Conservation (phyloP, 2,888 invertebrate species). For the Noctua comes region DNA sequence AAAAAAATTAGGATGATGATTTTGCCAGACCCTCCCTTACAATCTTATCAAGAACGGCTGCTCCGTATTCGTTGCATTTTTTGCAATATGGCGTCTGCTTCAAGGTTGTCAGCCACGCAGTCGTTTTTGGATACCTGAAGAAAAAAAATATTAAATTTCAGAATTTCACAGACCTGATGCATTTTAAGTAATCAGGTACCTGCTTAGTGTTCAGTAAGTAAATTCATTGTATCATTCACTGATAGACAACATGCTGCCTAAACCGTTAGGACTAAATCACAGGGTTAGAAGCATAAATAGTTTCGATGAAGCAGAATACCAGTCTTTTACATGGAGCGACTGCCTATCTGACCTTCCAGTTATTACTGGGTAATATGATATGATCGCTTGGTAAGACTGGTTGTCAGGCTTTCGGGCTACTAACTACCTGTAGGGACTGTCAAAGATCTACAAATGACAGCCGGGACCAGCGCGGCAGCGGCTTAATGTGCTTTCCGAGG, state of each 20-base stretch:
- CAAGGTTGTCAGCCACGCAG: conserved; percentile 5
- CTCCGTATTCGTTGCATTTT: conserved; percentile 27
- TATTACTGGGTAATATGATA: too few relatives aligned
- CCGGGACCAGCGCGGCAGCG: too few relatives aligned
- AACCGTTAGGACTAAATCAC: background rate
- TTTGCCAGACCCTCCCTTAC: conserved; percentile 3
- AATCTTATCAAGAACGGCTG: background rate
- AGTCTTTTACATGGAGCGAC: background rate
- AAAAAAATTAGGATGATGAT: background rate
- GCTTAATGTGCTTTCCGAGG: background rate
- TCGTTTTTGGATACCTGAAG: conserved; percentile 24
- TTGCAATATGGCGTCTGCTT: conserved; percentile 33
- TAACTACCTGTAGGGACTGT: background rate
- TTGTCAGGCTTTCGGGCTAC: background rate
- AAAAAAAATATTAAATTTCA: background rate
- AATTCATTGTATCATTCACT: background rate
- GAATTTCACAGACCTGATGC: background rate
- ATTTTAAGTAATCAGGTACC: background rate
- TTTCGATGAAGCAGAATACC: background rate
- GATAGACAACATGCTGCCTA: background rate
- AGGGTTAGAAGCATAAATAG: background rate
- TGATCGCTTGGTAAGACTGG: background rate
- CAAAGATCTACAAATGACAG: background rate
- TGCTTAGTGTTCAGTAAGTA: background rate
- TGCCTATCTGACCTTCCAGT: too few relatives aligned